Evolutionary conservation across 1,140 invertebrate species (phyloP), one percentile per base, ranked within the genome.

Genomic region (Choristoneura fumiferana): DNA sequence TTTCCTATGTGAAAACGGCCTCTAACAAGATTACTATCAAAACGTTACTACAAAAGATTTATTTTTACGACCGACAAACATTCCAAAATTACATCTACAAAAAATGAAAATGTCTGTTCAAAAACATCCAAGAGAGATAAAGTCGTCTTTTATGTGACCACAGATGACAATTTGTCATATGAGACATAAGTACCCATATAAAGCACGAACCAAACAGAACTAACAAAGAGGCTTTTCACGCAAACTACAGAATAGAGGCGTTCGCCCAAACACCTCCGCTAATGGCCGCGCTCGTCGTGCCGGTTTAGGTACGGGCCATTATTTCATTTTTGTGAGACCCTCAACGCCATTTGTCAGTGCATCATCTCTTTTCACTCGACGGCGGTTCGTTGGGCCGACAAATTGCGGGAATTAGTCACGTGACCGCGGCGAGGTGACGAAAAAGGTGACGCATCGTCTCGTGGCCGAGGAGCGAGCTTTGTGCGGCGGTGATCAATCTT

Each of bases 401-500:
- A 84, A 87, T 89, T 80, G 84, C 75, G 68, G 63, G 81, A 85
- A 89, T 89, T 86, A 87, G 84, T 87, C 82, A 84, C 78, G 81
- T 87, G 84, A 69, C 68, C 77, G 79, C 73, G 71, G 63, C 65
- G 76, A 85, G 86, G 82, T 87, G 84, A 86, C 83, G 85, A 88
- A 85, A 84, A 86, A 87, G 86, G 84, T 89, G 85, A 89, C 76
- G 72, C 60, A 78, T 78, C 75, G 73, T 65, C 70, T 75, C 72
- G 62, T 61, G 67, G 64, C 67, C 58, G 69, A 62, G 58, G 69
- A 63, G 60, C 57, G 38, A 70, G 63, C 71, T 81, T 82, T 98
- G 90, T 98, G 96, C 55, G 97, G 89, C 59, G 72, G 82, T 77
- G 73, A 89, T 89, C 75, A 85, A 87, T 89, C 84, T 89, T 85